phyloP scores from a whole-genome alignment of 37 sponge, comb jelly and placozoan genomes.

The Petrosia ficiformis region DNA sequence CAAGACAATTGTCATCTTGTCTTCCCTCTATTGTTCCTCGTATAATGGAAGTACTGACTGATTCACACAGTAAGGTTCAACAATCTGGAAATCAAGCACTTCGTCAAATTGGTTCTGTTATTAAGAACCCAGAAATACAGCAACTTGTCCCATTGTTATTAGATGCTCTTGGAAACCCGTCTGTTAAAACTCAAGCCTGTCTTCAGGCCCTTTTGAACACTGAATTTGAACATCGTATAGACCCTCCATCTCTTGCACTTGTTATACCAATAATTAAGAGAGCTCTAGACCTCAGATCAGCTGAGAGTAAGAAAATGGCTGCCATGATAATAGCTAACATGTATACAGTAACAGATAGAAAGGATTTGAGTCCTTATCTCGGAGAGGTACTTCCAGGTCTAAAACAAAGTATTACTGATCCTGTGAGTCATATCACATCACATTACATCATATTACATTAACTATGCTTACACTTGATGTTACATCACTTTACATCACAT shows the following conservation, averaged over 20 bases:
- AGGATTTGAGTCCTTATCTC: conserved; percentile 94
- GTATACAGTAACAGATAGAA: conserved; percentile 90
- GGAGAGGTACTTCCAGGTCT: conserved; percentile 87
- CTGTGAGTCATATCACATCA: conserved; percentile 74
- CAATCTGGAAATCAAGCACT: conserved; percentile 82
- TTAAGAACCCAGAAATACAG: conserved; percentile 99
- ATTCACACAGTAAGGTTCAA: conserved; percentile 98
- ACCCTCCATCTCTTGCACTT: conserved; percentile 97
- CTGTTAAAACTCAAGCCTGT: conserved; percentile 69
- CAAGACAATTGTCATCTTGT: conserved; percentile 97
- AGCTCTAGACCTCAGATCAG: conserved; percentile 83
- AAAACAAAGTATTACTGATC: conserved; percentile 89
- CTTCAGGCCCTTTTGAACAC: conserved; percentile 89
- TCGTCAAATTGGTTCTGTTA: conserved; percentile 97
- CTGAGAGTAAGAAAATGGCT: conserved; percentile 96
- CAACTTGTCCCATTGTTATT: conserved; percentile 81
- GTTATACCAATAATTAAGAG: conserved; percentile 93
- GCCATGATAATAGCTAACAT: conserved; percentile 95
- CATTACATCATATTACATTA: too few relatives aligned
- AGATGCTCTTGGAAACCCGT: conserved; percentile 76
- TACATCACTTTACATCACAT: too few relatives aligned
- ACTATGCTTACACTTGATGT: too few relatives aligned
- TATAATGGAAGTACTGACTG: conserved; percentile 86
- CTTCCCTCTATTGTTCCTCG: conserved; percentile 94
- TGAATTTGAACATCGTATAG: conserved; percentile 93